A percentile compares a stretch with the other conserved stretches of the same genome.
Evolutionary conservation across 1,140 invertebrate species (phyloP).

Genomic region (Polypedilum pembai): DNA sequence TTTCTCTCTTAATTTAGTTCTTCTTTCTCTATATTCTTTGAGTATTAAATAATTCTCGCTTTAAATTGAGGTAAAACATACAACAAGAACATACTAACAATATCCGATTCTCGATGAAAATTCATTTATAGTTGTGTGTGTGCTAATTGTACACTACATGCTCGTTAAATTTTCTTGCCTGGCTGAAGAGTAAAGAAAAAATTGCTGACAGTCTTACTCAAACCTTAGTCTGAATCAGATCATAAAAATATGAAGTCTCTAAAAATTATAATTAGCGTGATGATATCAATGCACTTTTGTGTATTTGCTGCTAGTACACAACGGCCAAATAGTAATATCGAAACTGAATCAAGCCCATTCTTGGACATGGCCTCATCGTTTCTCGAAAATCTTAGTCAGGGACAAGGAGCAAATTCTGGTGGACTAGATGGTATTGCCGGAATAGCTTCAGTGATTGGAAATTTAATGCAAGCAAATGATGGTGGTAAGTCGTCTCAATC

Average conservation of each 20-base stretch:
- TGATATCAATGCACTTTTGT: conserved; percentile 25
- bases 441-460: conserved; percentile 46
- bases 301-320: conserved; percentile 34
- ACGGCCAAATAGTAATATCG: conserved; percentile 31
- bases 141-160: neutral
- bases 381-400: conserved; percentile 44
- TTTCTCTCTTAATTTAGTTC: no score
- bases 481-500: conserved; percentile 33
- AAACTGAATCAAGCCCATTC: conserved; percentile 45
- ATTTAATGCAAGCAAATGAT: conserved; percentile 50
- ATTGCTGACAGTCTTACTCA: neutral
- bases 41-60: no score
- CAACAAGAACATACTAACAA: no score
- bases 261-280: neutral
- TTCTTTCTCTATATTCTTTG: no score
- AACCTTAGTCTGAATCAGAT: neutral
- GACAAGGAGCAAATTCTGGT: conserved; percentile 41
- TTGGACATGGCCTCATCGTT: conserved; percentile 50
- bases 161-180: neutral
- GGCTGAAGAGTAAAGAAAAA: neutral
- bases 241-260: neutral
- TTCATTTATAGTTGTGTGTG: neutral
- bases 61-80: no score
- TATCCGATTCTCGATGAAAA: no score
- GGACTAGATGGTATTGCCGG: conserved; percentile 42